Percentiles rank a stretch among this genome's conserved stretches.
These are phyloP conservation scores for Mesitornis unicolor DNA, from an alignment of 2,113 vertebrate species.

Conservation along the genomic window DNA sequence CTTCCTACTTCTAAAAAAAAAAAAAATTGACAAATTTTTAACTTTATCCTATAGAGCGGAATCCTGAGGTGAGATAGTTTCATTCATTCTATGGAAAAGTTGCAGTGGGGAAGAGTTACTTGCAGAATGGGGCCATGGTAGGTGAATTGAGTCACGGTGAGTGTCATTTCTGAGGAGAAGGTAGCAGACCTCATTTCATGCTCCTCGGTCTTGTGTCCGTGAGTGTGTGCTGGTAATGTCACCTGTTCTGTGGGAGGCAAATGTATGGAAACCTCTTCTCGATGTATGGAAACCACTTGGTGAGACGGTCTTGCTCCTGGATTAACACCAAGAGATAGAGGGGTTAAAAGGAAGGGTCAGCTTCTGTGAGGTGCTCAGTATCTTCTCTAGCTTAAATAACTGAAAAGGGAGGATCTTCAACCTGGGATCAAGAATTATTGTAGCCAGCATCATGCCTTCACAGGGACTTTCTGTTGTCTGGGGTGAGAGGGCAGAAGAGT, in stretches of 20 bases:
- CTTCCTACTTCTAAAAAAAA: not conserved
- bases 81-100: not conserved
- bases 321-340: not conserved
- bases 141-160: not conserved
- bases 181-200: not conserved
- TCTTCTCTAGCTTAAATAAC: not conserved
- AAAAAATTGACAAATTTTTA: not conserved
- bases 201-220: rapidly evolving
- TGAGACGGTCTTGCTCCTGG: not conserved
- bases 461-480: not conserved
- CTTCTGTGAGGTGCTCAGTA: not conserved
- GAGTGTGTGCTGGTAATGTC: rapidly evolving
- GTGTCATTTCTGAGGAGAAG: not conserved
- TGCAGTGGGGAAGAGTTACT: not conserved
- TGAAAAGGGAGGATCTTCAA: not conserved
- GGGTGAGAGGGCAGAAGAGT: not conserved
- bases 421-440: not conserved
- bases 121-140: not conserved
- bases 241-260: not conserved
- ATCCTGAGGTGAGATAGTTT: not conserved
- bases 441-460: not conserved
- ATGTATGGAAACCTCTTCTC: not conserved
- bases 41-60: not conserved
- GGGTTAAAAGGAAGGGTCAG: not conserved
- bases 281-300: not conserved